phyloP scores from a whole-genome alignment of 1,140 invertebrate genomes.

The Dinothrombium tinctorium region DNA sequence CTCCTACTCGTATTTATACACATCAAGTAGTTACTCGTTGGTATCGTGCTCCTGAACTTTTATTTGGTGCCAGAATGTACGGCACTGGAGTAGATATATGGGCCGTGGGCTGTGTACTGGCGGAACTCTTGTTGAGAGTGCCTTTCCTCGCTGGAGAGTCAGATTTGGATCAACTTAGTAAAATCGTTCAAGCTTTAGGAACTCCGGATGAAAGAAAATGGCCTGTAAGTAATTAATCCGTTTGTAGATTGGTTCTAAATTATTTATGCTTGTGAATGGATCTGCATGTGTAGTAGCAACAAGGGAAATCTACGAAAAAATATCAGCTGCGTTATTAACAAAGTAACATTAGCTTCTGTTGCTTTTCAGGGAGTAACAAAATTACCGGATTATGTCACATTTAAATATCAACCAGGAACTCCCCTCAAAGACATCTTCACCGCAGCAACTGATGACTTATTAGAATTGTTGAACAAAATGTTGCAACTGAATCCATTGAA shows the following conservation, averaged over 20 bases:
- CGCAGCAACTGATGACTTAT: slow-evolving; percentile 75
- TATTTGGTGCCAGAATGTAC: slow-evolving; percentile 86
- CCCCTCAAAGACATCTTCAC: slow-evolving; percentile 79
- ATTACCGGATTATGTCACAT: slow-evolving; percentile 76
- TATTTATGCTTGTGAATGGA: too few species aligned
- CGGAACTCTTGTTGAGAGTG: slow-evolving; percentile 62
- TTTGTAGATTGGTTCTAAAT: too few species aligned
- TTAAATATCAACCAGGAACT: slow-evolving; percentile 49
- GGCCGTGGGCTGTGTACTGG: slow-evolving; percentile 93
- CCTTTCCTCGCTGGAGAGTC: slow-evolving; percentile 90
- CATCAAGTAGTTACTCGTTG: slow-evolving; percentile 87
- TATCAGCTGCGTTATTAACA: too few species aligned
- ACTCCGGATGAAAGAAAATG: slow-evolving; percentile 78
- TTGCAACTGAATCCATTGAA: slow-evolving; percentile 61
- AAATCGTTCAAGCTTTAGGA: slow-evolving; percentile 76
- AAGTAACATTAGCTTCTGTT: slow-evolving; percentile 3
- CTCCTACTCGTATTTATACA: slow-evolving; percentile 83
- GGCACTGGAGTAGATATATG: slow-evolving; percentile 93
- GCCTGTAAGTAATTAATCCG: slow-evolving; percentile 44
- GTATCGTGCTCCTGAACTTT: slow-evolving; percentile 63
- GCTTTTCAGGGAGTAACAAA: slow-evolving; percentile 41
- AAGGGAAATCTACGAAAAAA: too few species aligned
- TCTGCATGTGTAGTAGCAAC: too few species aligned
- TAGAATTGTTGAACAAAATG: slow-evolving; percentile 52
- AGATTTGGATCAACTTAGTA: slow-evolving; percentile 82